Evolutionary conservation across 2,888 invertebrate species (phyloP).

Genomic region (Corbicula japonica): DNA sequence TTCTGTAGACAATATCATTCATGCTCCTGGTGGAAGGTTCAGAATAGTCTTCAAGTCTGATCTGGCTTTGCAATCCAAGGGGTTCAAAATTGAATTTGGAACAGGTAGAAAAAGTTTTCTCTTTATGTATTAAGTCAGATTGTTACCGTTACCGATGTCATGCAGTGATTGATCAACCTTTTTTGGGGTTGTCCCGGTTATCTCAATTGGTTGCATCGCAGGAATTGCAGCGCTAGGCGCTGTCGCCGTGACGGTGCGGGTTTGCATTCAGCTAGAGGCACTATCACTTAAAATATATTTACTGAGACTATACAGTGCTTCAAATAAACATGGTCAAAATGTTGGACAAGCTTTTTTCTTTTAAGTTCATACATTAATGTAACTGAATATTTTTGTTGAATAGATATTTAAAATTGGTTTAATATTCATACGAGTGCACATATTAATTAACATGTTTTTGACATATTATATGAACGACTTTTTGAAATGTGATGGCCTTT

Average conservation of each 20-base stretch:
- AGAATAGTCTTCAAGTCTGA: conserved; percentile 30
- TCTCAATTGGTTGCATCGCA: no score
- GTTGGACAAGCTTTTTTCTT: neutral
- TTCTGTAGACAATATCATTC: conserved; percentile 20
- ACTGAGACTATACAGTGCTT: neutral
- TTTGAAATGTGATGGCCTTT: neutral
- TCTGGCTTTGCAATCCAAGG: conserved; percentile 29
- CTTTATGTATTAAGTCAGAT: neutral
- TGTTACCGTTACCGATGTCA: no score
- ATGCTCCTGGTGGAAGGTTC: conserved; percentile 28
- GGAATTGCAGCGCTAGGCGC: no score
- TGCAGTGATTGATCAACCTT: no score
- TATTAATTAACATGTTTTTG: neutral
- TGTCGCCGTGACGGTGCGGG: no score
- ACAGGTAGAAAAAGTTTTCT: conserved; percentile 18
- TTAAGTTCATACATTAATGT: neutral
- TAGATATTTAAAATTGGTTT: neutral
- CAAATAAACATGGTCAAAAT: neutral
- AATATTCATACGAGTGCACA: neutral
- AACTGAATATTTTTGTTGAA: neutral
- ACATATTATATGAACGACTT: neutral
- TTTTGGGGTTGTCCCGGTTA: no score
- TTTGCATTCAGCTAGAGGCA: no score
- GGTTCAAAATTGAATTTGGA: conserved; percentile 27
- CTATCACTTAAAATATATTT: neutral